Evolutionary conservation across 92 coral and sea anemone species (phyloP), one percentile per base, ranked within the genome.

Genomic region (Chrysogorgia sp.): DNA sequence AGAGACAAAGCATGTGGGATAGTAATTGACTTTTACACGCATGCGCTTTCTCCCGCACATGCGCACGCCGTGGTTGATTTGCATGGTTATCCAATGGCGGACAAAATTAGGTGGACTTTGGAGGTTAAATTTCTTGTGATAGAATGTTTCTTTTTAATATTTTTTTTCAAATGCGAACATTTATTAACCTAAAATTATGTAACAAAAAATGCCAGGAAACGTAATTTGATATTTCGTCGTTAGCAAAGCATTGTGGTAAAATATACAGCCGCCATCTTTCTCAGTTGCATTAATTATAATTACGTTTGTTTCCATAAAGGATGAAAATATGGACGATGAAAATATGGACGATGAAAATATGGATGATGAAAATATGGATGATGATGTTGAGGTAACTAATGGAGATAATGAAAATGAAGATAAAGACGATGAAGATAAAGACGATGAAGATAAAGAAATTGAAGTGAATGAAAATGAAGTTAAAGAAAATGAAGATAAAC

Each of bases 361-460:
- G 14, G 56, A 41, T 14, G 75, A 67, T 40, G 75, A 26, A 22
- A 47, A 68, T 52, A 52, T 19, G 0, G 75, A 68, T 0, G 45
- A 52, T 40, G 75, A 68, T 17, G 23, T 68, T 21, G 75, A 68
- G 56, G 58, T 37, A n/a, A 40, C 35, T n/a, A n/a, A n/a, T n/a
- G n/a, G n/a, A 34, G 75, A 24, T 68, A 58, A 40, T 7, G 40
- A 37, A 34, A 52, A 40, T 43, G 58, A 40, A 47, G 35, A 40
- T 22, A 68, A 40, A n/a, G 56, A 41, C 14, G 75, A 67, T 40
- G 75, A 26, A 22, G 29, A 68, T 52, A 23, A 66, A 0, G 75
- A 21, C 25, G 45, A 23, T 25, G 22, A 35, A 8, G 17, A 3
- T 52, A 20, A 52, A 17, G 59, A 52, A 17, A 52, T 6, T 52